Conservation (phyloP, 2,888 invertebrate species). For the Nebria salina region DNA sequence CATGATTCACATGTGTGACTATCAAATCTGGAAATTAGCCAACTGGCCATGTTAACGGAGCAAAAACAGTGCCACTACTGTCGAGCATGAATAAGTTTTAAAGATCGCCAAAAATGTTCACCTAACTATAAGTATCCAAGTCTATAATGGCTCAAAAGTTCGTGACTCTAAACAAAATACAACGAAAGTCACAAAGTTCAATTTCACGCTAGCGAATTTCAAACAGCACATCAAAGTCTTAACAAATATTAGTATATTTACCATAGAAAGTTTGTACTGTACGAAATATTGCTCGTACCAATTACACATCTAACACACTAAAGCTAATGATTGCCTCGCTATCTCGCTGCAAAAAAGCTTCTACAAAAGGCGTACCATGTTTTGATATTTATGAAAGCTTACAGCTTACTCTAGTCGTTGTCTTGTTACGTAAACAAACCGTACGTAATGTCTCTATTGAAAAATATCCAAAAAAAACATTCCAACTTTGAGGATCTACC, state of each 20-base stretch:
- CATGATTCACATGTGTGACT: too few species aligned
- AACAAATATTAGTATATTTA: background rate
- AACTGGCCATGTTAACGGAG: too few species aligned
- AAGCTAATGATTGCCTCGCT: too few species aligned
- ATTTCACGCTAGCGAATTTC: background rate
- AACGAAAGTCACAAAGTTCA: background rate
- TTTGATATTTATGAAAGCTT: too few species aligned
- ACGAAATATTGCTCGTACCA: too few species aligned
- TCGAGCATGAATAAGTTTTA: too few species aligned
- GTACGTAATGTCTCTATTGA: constrained; percentile 11
- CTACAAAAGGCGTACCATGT: background rate
- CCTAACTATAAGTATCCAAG: background rate
- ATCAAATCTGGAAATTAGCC: too few species aligned
- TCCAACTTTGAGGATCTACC: background rate
- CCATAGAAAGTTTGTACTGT: background rate
- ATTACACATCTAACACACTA: too few species aligned
- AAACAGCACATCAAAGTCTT: background rate
- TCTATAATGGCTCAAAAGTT: constrained; percentile 17
- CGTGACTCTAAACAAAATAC: background rate
- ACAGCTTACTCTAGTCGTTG: too few species aligned
- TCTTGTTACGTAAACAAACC: too few species aligned
- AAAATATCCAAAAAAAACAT: constrained; percentile 2
- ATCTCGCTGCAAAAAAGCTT: too few species aligned
- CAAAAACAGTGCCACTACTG: too few species aligned
- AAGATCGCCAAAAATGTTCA: background rate